Conservation (phyloP, 2,888 invertebrate species). For the Myathropa florea region DNA sequence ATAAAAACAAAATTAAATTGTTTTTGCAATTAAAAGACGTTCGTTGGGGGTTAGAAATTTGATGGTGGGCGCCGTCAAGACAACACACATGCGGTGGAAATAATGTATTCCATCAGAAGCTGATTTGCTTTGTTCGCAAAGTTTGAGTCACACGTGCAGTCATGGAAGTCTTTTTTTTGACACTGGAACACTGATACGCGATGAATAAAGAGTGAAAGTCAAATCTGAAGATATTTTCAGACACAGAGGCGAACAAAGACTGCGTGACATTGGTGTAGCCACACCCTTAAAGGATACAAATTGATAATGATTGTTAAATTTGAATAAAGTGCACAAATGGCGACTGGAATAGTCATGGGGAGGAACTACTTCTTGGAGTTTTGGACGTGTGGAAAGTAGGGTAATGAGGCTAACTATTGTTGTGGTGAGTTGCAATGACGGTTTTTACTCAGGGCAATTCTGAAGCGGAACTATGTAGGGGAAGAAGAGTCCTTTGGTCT, state of each 20-base stretch:
- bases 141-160: background rate
- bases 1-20: background rate
- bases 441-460: too few species aligned
- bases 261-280: background rate
- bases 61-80: background rate
- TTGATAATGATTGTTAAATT: background rate
- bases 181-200: background rate
- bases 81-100: background rate
- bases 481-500: too few species aligned
- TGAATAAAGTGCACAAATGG: background rate
- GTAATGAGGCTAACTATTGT: too few species aligned
- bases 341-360: background rate
- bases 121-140: background rate
- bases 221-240: background rate
- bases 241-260: background rate
- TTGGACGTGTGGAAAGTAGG: background rate
- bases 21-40: background rate
- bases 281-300: background rate
- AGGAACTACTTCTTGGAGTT: background rate
- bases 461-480: too few species aligned
- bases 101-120: background rate
- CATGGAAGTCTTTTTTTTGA: background rate
- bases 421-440: too few species aligned
- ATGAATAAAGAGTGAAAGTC: background rate
- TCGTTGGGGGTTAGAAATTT: background rate